Percentiles rank a stretch among this genome's conserved stretches.
Evolutionary conservation across 2,113 vertebrate species (phyloP).

Genomic region (Lagopus leucura): DNA sequence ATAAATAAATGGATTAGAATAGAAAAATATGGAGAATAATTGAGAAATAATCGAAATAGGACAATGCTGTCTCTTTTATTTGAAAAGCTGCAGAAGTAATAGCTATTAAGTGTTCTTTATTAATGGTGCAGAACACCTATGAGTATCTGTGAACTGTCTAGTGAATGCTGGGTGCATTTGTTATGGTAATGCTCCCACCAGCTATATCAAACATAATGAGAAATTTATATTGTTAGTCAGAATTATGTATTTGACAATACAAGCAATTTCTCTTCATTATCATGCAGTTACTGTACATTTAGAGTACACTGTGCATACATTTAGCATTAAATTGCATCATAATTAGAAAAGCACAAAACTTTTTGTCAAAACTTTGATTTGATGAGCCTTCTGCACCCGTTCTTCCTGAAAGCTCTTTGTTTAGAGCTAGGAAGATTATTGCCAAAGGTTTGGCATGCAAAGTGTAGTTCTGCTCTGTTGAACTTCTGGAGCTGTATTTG

Average conservation of each 20-base stretch:
- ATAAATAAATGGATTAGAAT: not conserved
- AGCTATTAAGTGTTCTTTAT: not conserved
- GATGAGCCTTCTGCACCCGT: not conserved
- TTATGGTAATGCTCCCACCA: not conserved
- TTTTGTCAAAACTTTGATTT: not conserved
- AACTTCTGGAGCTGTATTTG: not conserved
- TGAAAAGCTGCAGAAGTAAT: not conserved
- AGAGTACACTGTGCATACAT: not conserved
- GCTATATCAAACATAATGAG: not conserved
- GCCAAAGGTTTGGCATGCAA: not conserved
- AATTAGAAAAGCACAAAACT: constrained; percentile 18
- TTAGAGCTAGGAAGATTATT: not conserved
- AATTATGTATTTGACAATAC: not conserved
- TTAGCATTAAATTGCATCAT: not conserved
- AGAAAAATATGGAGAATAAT: not conserved
- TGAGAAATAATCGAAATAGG: not conserved
- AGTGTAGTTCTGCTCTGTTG: not conserved
- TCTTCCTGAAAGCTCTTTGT: not conserved
- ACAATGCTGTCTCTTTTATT: not conserved
- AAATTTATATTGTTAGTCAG: not conserved
- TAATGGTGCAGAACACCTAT: not conserved
- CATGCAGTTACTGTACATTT: not conserved
- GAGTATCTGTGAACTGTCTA: not conserved
- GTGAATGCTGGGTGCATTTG: not conserved
- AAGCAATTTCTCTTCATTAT: constrained; percentile 9